A percentile compares a stretch with the other conserved stretches of the same genome.
These are phyloP conservation scores for Serripes groenlandicus DNA, from an alignment of 2,888 invertebrate species.

Conservation along the genomic window DNA sequence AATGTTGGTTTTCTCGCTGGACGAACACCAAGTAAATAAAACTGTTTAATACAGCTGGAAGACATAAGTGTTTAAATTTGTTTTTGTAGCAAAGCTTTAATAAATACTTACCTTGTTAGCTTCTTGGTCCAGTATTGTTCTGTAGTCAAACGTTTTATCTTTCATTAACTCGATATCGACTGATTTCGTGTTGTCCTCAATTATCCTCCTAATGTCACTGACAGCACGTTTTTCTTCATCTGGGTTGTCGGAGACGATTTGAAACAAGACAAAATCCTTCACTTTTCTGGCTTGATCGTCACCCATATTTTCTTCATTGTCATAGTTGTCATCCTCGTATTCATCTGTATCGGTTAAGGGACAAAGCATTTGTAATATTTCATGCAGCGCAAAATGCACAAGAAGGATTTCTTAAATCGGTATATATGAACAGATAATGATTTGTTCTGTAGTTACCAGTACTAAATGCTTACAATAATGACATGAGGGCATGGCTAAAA, in stretches of 20 bases:
- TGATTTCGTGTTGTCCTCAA: constrained; percentile 17
- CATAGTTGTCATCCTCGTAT: not conserved
- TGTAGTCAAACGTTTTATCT: constrained; percentile 22
- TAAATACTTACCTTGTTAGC: not conserved
- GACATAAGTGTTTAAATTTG: too few species aligned
- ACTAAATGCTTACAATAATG: too few species aligned
- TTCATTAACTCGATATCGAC: constrained; percentile 18
- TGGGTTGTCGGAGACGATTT: constrained; percentile 37
- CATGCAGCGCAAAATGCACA: too few species aligned
- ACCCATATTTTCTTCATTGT: not conserved
- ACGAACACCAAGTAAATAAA: too few species aligned
- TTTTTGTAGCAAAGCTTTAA: too few species aligned
- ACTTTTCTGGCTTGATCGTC: constrained; percentile 2
- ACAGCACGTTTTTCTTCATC: constrained; percentile 17
- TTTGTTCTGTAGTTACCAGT: too few species aligned
- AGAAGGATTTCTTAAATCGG: too few species aligned
- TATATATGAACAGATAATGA: too few species aligned
- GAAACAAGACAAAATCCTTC: constrained; percentile 49
- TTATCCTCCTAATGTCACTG: constrained; percentile 23
- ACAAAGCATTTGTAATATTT: too few species aligned
- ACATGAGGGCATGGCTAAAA: too few species aligned
- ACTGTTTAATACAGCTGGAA: too few species aligned
- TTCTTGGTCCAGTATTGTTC: not conserved
- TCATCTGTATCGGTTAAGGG: constrained; percentile 26
- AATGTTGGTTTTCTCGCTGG: too few species aligned